phyloP scores from a whole-genome alignment of 2,797 vertebrate species.

The Atherinosoma microstoma region DNA sequence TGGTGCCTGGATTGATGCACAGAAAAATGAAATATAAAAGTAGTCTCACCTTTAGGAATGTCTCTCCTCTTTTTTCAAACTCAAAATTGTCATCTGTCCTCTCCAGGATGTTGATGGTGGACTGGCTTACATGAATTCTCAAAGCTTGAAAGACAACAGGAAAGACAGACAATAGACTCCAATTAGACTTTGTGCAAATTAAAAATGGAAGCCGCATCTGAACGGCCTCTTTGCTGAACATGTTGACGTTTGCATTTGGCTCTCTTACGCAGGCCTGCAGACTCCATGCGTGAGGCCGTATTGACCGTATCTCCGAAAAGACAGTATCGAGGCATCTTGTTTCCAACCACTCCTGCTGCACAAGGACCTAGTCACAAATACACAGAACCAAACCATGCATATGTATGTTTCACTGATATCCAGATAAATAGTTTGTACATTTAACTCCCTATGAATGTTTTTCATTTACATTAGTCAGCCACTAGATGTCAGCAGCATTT shows the following conservation, averaged over 20 bases:
- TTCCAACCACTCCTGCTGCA: conserved; percentile 94
- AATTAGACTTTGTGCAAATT: neutral
- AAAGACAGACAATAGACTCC: neutral
- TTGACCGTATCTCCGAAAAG: conserved; percentile 96
- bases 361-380: conserved; percentile 87
- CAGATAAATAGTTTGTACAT: neutral
- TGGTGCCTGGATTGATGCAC: neutral
- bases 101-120: conserved; percentile 92
- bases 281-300: conserved; percentile 96
- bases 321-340: conserved; percentile 98
- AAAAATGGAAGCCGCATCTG: neutral
- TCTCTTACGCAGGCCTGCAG: conserved; percentile 93
- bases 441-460: neutral
- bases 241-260: neutral
- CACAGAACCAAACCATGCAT: conserved; percentile 1
- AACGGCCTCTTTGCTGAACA: neutral
- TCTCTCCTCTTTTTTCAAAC: conserved; percentile 92
- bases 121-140: conserved; percentile 91
- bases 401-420: neutral
- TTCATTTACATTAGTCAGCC: neutral
- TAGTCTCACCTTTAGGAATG: conserved; percentile 90
- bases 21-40: neutral
- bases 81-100: conserved; percentile 93
- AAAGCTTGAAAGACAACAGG: conserved; percentile 82
- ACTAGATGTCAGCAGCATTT: conserved; percentile 16